Conservation (phyloP, 2,888 invertebrate species). For the Sarcophaga rosellei region DNA sequence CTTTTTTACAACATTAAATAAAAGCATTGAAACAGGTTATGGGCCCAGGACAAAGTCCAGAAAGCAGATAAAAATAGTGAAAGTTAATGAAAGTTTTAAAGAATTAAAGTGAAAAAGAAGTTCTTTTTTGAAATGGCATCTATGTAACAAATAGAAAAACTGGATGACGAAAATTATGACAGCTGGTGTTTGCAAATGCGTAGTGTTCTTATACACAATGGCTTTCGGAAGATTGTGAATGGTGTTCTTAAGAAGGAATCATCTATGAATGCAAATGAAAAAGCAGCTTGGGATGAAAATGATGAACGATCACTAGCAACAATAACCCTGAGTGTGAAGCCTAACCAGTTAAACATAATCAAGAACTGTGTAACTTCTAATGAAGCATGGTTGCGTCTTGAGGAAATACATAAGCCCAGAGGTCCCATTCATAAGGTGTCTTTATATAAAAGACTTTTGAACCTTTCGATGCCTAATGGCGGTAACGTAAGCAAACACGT, state of each 20-base stretch:
- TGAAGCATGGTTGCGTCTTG: background rate
- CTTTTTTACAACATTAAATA: too few relatives aligned
- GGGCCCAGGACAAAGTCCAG: constrained; percentile 39
- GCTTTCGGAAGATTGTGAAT: too few relatives aligned
- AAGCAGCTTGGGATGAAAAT: too few relatives aligned
- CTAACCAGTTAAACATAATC: constrained; percentile 35
- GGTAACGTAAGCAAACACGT: constrained; percentile 24
- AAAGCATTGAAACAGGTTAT: constrained; percentile 34
- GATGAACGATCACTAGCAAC: too few relatives aligned
- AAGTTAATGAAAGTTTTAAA: background rate
- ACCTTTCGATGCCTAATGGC: constrained; percentile 15
- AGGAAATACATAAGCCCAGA: constrained; percentile 37
- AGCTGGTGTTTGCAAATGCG: constrained; percentile 36
- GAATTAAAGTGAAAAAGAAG: background rate
- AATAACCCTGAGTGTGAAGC: constrained; percentile 13
- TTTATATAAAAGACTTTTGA: constrained; percentile 51
- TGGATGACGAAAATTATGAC: constrained; percentile 20
- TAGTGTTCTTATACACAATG: constrained; percentile 4
- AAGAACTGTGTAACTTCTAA: constrained; percentile 29
- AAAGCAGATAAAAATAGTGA: background rate
- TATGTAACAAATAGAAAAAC: constrained; percentile 19
- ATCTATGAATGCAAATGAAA: too few relatives aligned
- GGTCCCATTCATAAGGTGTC: constrained; percentile 37
- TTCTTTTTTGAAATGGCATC: background rate
- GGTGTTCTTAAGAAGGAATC: too few relatives aligned